phyloP scores from a whole-genome alignment of 2,113 vertebrate species.

The Malurus elegans region DNA sequence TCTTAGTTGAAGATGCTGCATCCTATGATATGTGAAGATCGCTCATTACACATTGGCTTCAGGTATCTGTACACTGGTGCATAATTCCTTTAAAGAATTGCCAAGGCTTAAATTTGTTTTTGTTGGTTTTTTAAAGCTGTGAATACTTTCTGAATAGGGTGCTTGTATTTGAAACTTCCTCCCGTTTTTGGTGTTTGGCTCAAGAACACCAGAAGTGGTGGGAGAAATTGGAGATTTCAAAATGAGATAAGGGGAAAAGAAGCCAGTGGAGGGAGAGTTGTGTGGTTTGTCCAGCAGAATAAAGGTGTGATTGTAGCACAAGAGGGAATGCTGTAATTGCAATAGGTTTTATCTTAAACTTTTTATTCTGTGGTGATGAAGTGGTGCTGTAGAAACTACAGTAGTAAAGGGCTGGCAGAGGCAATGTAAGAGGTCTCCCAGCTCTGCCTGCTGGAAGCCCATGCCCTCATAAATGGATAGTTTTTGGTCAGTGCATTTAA shows the following conservation, averaged over 20 bases:
- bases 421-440: not conserved
- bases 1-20: not conserved
- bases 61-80: not conserved
- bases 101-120: not conserved
- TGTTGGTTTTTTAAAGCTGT: not conserved
- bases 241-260: not conserved
- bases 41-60: not conserved
- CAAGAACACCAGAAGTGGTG: not conserved
- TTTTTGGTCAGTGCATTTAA: not conserved
- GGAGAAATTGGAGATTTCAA: not conserved
- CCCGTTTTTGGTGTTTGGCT: not conserved
- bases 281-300: not conserved
- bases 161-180: conserved; percentile 7
- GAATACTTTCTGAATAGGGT: conserved; percentile 8
- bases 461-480: not conserved
- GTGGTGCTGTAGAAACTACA: not conserved
- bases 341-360: not conserved
- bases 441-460: not conserved
- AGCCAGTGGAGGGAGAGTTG: not conserved
- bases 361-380: not conserved
- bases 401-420: not conserved
- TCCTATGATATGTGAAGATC: not conserved
- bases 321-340: not conserved
- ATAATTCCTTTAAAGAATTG: not conserved
- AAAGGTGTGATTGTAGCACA: not conserved